phyloP scores from a whole-genome alignment of 2,888 invertebrate genomes.

The Drosophila pseudotalamancana region DNA sequence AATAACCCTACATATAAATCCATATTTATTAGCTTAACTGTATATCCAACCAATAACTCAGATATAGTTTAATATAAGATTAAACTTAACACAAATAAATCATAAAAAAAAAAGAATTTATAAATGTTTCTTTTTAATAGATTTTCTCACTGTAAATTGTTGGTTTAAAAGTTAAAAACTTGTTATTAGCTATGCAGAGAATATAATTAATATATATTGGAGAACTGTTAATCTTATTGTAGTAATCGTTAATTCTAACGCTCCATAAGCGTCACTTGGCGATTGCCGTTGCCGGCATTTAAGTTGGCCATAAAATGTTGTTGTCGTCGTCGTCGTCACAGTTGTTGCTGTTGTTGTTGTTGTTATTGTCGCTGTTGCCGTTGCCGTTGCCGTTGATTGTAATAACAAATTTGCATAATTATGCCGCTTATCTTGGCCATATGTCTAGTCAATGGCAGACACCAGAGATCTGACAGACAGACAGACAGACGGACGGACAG shows the following conservation, averaged over 20 bases:
- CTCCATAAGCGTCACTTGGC: conserved; percentile 67
- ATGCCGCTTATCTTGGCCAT: conserved; percentile 79
- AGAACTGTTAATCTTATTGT: conserved; percentile 57
- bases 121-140: background rate
- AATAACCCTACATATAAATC: too few relatives aligned
- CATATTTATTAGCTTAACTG: too few relatives aligned
- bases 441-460: conserved; percentile 64
- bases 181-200: conserved; percentile 13
- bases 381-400: conserved; percentile 57
- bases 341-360: conserved; percentile 17
- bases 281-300: conserved; percentile 69
- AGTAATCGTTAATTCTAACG: conserved; percentile 63
- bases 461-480: conserved; percentile 20
- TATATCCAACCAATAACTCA: too few relatives aligned
- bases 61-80: background rate
- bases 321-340: conserved; percentile 31
- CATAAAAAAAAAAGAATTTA: too few relatives aligned
- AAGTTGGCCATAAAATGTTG: conserved; percentile 63
- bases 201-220: conserved; percentile 31
- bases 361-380: conserved; percentile 39
- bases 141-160: background rate
- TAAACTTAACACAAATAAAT: background rate
- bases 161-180: background rate
- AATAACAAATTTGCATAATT: conserved; percentile 80
- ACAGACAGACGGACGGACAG: conserved; percentile 2